A percentile compares a stretch with the other conserved stretches of the same genome.
Evolutionary conservation across 1,140 invertebrate genomes (phyloP).

Genomic region (Propsilocerus akamusi): DNA sequence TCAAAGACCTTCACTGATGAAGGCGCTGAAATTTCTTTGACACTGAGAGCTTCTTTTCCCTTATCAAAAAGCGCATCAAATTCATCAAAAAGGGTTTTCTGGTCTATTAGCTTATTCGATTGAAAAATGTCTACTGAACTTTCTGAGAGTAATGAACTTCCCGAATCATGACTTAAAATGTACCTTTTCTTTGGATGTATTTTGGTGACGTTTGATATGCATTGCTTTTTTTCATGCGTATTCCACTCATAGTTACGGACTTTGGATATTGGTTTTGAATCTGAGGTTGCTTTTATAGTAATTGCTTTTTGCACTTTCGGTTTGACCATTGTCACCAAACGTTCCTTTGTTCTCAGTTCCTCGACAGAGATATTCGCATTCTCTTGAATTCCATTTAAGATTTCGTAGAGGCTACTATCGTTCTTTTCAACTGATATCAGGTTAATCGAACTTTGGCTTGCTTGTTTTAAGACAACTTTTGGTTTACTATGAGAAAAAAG

Average conservation of each 20-base stretch:
- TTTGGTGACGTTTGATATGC: background rate
- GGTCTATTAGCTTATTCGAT: background rate
- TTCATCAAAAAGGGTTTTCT: background rate
- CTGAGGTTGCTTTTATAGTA: background rate
- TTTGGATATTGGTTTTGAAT: background rate
- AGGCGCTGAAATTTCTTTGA: background rate
- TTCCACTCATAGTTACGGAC: background rate
- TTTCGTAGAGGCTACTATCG: background rate
- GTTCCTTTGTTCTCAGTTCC: background rate
- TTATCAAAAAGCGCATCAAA: background rate
- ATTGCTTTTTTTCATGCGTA: background rate
- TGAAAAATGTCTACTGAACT: background rate
- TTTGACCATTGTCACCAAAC: background rate
- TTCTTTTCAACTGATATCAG: background rate
- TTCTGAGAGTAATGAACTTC: background rate
- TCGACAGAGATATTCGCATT: background rate
- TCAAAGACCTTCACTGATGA: background rate
- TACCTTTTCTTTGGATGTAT: background rate
- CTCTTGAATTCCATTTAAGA: background rate
- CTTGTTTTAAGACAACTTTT: background rate
- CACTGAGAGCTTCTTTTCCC: background rate
- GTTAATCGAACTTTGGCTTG: background rate
- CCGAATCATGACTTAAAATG: background rate
- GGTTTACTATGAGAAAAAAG: background rate
- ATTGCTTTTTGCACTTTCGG: background rate